Evolutionary conservation across 2,113 vertebrate species (phyloP), one percentile per base, ranked within the genome.

Genomic region (Tonatia bakeri): DNA sequence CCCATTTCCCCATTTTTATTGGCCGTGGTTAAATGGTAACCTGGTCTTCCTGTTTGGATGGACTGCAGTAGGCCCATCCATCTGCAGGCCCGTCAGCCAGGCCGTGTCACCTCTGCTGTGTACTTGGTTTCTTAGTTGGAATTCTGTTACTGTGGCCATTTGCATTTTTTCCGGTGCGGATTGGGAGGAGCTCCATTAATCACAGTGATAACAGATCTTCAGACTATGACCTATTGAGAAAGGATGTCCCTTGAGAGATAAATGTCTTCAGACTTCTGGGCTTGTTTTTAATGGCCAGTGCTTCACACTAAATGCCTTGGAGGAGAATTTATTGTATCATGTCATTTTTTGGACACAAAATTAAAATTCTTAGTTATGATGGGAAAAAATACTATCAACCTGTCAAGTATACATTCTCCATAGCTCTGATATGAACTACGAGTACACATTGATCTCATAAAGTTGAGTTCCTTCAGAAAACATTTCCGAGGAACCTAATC

Each of bases 1-100:
- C 90, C 97, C 94, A 97, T 97, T 98, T 98, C 97, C 97, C 97
- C 88, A 96, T 96, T 98, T 97, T 98, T 98, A 98, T 98, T 98
- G 98, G 98, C 96, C 94, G 83, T 87, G 96, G 94, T 98, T 97
- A 98, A 97, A 98, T 97, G 97, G 96, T 98, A 97, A 96, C 97
- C 97, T 75, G 61, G 76, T 96, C 88, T 98, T 98, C 92, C 97
- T 98, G 96, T 97, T 98, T 97, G 94, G 87, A 95, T 90, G 98
- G 91, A 97, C 75, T 97, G 88, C 97, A 98, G 98, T 97, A 97
- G 98, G 88, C 88, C 97, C 94, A 98, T 98, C 97, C 80, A 98
- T 98, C 98, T 98, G 94, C 96, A 83, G 94, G 36, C 94, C 84
- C 97, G 97, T 98, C 98, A 98, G 82, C 87, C 76, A 96, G 52